Conservation (phyloP, 1,140 invertebrate species). For the Laupala kohalensis region DNA sequence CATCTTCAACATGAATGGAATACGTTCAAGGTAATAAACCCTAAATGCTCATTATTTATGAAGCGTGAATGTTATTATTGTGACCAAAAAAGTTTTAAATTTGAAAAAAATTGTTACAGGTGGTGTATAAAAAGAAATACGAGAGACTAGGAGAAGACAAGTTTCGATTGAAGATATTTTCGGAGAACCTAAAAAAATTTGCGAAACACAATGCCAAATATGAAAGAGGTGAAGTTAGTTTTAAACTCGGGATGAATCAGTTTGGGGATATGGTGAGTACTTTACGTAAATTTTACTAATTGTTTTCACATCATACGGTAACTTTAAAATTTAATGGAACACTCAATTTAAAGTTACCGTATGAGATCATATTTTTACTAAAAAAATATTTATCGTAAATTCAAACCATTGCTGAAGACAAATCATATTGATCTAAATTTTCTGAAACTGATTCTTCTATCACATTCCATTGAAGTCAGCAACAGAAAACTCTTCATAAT, state of each 20-base stretch:
- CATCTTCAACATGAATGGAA: too few relatives aligned
- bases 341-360: neutral
- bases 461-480: too few relatives aligned
- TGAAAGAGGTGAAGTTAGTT: conserved; percentile 48
- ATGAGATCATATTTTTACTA: neutral
- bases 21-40: too few relatives aligned
- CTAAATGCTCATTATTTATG: too few relatives aligned
- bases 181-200: conserved; percentile 73
- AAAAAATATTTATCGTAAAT: neutral
- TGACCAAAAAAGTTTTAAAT: too few relatives aligned
- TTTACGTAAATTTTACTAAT: neutral
- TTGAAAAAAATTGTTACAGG: too few relatives aligned
- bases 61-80: too few relatives aligned
- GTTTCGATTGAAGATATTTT: conserved; percentile 73
- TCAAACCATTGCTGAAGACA: neutral
- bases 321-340: neutral
- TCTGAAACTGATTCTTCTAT: too few relatives aligned
- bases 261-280: conserved; percentile 59
- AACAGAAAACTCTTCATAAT: too few relatives aligned
- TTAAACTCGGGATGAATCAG: conserved; percentile 59
- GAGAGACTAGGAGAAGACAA: conserved; percentile 49
- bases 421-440: neutral
- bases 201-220: conserved; percentile 67
- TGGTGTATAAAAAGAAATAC: neutral
- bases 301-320: neutral